These are phyloP conservation scores for Mycteria americana DNA, from an alignment of 2,797 vertebrate genomes.

Conservation along the genomic window DNA sequence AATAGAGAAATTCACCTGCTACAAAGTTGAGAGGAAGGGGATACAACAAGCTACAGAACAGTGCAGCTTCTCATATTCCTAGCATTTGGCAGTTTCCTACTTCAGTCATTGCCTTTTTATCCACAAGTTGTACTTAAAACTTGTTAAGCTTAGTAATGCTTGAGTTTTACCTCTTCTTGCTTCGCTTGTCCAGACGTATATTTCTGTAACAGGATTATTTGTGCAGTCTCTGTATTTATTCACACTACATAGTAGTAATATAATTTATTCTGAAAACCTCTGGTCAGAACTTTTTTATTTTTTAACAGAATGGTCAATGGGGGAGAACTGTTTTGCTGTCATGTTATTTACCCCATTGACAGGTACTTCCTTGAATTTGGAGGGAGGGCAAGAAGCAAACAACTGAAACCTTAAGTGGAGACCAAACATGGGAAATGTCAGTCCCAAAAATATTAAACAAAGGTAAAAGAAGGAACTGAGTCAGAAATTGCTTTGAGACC, in stretches of 20 bases:
- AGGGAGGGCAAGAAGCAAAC: background rate
- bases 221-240: background rate
- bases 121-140: background rate
- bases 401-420: background rate
- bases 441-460: background rate
- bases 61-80: background rate
- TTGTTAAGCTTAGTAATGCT: background rate
- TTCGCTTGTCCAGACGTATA: background rate
- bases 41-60: background rate
- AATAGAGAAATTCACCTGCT: background rate
- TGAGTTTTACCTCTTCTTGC: background rate
- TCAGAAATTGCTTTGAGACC: background rate
- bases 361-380: background rate
- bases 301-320: background rate
- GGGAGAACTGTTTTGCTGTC: background rate
- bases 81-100: background rate
- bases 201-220: background rate
- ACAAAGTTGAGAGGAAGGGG: background rate
- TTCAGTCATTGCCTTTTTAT: background rate
- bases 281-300: background rate
- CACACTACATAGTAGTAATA: rapidly evolving
- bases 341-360: background rate
- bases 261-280: background rate
- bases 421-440: background rate
- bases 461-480: background rate